A percentile compares a stretch with the other conserved stretches of the same genome.
Evolutionary conservation across 2,113 vertebrate species (phyloP).

Genomic region (Varanus komodoensis): DNA sequence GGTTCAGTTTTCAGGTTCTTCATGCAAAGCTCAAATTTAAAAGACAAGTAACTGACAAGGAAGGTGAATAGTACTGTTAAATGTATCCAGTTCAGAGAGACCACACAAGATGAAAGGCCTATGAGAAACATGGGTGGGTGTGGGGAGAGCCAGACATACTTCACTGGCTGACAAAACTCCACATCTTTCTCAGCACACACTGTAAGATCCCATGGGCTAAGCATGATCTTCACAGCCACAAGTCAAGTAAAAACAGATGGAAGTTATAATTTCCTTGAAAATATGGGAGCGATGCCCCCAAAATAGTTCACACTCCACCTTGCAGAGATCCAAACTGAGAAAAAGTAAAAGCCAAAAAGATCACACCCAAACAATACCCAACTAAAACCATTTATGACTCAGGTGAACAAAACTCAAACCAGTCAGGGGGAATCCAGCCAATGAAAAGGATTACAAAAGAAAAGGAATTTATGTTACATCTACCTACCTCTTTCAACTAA

Average conservation of each 20-base stretch:
- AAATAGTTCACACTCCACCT: constrained; percentile 65
- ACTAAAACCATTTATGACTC: background rate
- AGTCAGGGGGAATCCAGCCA: background rate
- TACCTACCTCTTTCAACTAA: constrained; percentile 23
- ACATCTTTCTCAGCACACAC: constrained; percentile 84
- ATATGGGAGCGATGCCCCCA: constrained; percentile 68
- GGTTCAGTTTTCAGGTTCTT: constrained; percentile 62
- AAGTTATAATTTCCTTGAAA: constrained; percentile 74
- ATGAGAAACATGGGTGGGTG: constrained; percentile 68
- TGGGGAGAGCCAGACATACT: constrained; percentile 79
- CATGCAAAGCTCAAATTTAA: constrained; percentile 55
- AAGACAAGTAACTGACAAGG: constrained; percentile 71
- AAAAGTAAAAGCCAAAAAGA: constrained; percentile 23
- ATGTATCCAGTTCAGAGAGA: constrained; percentile 68
- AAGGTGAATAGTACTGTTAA: constrained; percentile 66
- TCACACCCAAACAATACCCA: constrained; percentile 11
- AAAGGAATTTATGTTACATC: background rate
- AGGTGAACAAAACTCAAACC: constrained; percentile 12
- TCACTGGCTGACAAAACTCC: constrained; percentile 86
- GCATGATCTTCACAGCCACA: constrained; percentile 83
- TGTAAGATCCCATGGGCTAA: constrained; percentile 77
- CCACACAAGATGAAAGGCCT: constrained; percentile 80
- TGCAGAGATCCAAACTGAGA: constrained; percentile 48
- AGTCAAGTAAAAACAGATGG: constrained; percentile 87
- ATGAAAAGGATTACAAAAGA: accelerated